Base-by-base conservation (phyloP, 2,797 vertebrate genomes). In the Arnoldichthys spilopterus region DNA sequence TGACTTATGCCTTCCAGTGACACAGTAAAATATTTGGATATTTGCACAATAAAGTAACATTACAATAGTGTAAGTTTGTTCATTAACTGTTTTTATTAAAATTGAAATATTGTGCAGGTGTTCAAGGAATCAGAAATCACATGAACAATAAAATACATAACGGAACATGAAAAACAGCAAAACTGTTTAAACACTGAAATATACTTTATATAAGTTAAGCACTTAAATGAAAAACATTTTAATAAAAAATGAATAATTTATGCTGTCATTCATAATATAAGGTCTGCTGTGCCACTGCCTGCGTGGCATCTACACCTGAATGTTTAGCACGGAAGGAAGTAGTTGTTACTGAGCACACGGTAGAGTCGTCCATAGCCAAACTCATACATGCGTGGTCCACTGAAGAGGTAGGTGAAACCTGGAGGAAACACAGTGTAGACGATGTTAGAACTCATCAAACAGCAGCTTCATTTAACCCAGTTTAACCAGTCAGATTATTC, bases 401-500 rank as follows among this genome's bases (percentile, higher is more conserved):
- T 67, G 74, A 34, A 43, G 37, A 81, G 37, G 53, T 81, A 76
- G 28, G 18, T 76, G 30, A 76, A 76, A 18, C 74, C 79, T 81
- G 67, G 22, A 71, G 51, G 37, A 54, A 12, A 37, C n/a, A 15
- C 0, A 20, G 5, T 0, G 26, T 1, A 64, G 3, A 34, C 4
- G 5, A 43, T 4, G 20, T 74, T 30, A 74, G 72, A 49, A 32
- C 7, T n/a, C 0, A 49, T 32, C 7, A 45, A 26, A 45, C 13
- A 43, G 22, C 11, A 49, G 24, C 7, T 0, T 47, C 0, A 28
- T 68, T 45, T 68, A 18, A 0, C 53, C 20, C 0, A 16, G 30
- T 47, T 64, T 40, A 15, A 16, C 7, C 3, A 1, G 12, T 67
- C 24, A 30, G 6, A 63, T 26, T 28, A 37, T 24, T 47, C 3